Evolutionary conservation across 2,113 vertebrate species (phyloP).

Genomic region (Elaphurus davidianus): DNA sequence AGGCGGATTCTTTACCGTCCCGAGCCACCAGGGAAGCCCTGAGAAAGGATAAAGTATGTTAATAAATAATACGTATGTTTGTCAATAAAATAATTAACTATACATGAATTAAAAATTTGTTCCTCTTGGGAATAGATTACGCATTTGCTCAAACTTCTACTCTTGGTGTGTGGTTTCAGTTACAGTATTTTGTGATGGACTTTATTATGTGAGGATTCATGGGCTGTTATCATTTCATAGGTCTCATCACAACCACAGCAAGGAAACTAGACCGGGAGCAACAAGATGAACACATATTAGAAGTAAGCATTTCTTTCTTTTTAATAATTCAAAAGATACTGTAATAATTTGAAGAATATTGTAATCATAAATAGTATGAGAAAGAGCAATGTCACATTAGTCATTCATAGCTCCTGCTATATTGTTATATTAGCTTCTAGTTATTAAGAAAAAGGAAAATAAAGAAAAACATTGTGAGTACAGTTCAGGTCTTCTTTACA

Average conservation of each 20-base stretch:
- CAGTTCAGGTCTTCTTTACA: neutral
- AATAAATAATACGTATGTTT: neutral
- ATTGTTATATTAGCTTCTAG: neutral
- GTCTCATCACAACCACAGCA: slow-evolving; percentile 95
- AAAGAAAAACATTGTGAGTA: neutral
- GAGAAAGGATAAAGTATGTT: neutral
- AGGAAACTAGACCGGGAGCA: slow-evolving; percentile 96
- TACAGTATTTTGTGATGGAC: neutral
- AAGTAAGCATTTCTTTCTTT: slow-evolving; percentile 84
- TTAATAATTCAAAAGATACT: neutral
- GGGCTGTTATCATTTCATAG: slow-evolving; percentile 78
- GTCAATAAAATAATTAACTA: neutral
- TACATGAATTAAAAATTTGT: neutral
- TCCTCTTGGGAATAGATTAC: neutral
- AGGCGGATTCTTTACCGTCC: neutral
- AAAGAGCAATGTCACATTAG: neutral
- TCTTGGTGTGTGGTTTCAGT: neutral
- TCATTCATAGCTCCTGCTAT: neutral
- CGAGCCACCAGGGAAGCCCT: neutral
- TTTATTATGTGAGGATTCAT: slow-evolving; percentile 46
- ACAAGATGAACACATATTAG: slow-evolving; percentile 95
- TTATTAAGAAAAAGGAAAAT: neutral
- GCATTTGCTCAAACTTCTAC: neutral
- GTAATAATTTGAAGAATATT: neutral
- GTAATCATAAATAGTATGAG: neutral